Evolutionary conservation across 2,797 vertebrate species (phyloP), one percentile per base, ranked within the genome.

Genomic region (Onychomys leucogaster): DNA sequence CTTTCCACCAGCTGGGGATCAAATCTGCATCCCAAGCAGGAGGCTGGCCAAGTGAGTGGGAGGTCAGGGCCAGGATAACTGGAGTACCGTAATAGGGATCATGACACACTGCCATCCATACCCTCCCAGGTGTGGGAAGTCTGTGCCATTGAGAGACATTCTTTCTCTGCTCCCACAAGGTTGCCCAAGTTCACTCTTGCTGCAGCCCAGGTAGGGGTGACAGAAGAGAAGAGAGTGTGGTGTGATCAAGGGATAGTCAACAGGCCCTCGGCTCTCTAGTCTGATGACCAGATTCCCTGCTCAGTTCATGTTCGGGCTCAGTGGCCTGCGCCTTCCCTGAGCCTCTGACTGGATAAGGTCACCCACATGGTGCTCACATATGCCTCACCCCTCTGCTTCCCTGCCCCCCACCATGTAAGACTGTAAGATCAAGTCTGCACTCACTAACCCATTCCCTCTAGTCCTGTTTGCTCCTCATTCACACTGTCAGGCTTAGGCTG

Each of bases 11-110:
- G 34, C 37, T 8, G 12, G 49, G 29, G 23, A 61, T 21, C 59
- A 55, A 71, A 52, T 6, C 43, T 5, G 3, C 6, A 0, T 52
- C 57, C 17, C 7, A 59, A 37, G 13, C 43, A 13, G 29, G 27
- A 71, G 43, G 6, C 17, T 37, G 29, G 16, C 12, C 1, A 2
- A 5, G 69, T 1, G 34, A 5, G 67, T 1, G 34, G 0, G 4
- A 25, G 5, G 2, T 41, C 9, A 1, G 46, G 1, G 8, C 5
- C 19, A 27, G 3, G 2, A 2, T n/a, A 11, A 1, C 0, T 16
- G 2, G 12, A 21, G 6, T 19, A 13, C 3, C 23, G 5, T 6
- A 2, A 1, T 0, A 19, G 46, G 0, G 17, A 23, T 80, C 1
- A 0, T 5, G 14, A 32, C 34, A 52, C 61, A 21, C 43, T 34